Evolutionary conservation across 64 coral and sea anemone species (phyloP).

Genomic region (Stichodactyla helianthus): DNA sequence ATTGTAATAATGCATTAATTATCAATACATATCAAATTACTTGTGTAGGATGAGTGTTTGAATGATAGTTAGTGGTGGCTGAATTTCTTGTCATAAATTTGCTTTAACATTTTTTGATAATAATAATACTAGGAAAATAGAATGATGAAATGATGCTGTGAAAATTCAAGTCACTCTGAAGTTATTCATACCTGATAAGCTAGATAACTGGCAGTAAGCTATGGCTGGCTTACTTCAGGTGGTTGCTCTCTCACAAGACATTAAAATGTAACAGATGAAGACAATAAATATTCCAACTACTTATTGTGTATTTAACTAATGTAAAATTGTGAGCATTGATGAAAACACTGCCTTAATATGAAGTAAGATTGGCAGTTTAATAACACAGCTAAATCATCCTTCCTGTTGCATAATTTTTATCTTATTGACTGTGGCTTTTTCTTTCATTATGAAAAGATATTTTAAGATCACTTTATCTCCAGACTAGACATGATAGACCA

Average conservation of each 20-base stretch:
- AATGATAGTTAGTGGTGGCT: too few species aligned
- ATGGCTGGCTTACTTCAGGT: neutral
- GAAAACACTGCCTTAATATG: neutral
- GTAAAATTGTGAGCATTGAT: neutral
- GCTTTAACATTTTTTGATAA: too few species aligned
- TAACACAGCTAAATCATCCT: neutral
- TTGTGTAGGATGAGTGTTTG: too few species aligned
- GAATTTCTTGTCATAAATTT: too few species aligned
- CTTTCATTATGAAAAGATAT: neutral
- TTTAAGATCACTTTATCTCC: conserved; percentile 10
- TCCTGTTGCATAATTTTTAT: neutral
- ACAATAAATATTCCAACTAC: neutral
- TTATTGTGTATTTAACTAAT: neutral
- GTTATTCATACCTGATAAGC: too few species aligned
- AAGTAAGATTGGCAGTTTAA: neutral
- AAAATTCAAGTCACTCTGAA: too few species aligned
- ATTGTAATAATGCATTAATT: too few species aligned
- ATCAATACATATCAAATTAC: too few species aligned
- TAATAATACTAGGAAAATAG: too few species aligned
- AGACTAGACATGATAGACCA: neutral
- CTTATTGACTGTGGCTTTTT: neutral
- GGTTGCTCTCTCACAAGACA: neutral
- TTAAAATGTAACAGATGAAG: too few species aligned
- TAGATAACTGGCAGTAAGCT: too few species aligned
- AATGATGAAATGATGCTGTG: too few species aligned